phyloP scores from a whole-genome alignment of 1,140 invertebrate genomes.

The Hormaphis cornu region DNA sequence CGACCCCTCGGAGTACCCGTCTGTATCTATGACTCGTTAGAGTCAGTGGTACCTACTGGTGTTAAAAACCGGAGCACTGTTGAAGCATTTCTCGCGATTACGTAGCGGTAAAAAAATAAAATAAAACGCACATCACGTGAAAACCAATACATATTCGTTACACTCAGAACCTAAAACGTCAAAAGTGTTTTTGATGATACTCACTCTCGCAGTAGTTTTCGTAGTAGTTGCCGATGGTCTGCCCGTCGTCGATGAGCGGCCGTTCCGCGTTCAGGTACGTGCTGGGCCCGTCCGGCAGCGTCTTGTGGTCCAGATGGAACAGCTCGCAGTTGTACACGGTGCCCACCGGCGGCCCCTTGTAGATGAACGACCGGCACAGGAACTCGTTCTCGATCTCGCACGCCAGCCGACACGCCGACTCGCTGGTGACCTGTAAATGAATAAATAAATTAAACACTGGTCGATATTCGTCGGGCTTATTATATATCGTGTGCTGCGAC shows the following conservation, averaged over 20 bases:
- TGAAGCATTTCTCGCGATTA: no score
- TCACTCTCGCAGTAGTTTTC: constrained; percentile 80
- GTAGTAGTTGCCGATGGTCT: constrained; percentile 76
- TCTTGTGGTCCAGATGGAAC: constrained; percentile 86
- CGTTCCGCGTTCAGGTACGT: constrained; percentile 80
- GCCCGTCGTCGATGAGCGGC: constrained; percentile 81
- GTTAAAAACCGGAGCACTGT: no score
- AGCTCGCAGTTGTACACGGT: constrained; percentile 79
- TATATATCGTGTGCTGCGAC: no score
- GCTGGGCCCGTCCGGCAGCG: constrained; percentile 78
- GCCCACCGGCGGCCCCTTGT: constrained; percentile 62
- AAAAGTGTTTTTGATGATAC: neutral
- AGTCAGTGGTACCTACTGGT: no score
- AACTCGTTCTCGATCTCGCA: constrained; percentile 90
- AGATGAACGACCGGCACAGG: constrained; percentile 81
- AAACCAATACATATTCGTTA: no score
- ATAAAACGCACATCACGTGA: no score
- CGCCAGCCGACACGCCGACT: constrained; percentile 72
- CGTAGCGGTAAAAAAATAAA: no score
- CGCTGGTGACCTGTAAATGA: constrained; percentile 55
- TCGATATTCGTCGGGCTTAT: neutral
- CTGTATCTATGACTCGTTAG: no score
- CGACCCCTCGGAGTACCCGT: no score
- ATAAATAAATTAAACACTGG: neutral
- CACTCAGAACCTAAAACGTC: no score